Evolutionary conservation across 2,113 vertebrate genomes (phyloP).

Genomic region (Epinephelus cyanopodus): DNA sequence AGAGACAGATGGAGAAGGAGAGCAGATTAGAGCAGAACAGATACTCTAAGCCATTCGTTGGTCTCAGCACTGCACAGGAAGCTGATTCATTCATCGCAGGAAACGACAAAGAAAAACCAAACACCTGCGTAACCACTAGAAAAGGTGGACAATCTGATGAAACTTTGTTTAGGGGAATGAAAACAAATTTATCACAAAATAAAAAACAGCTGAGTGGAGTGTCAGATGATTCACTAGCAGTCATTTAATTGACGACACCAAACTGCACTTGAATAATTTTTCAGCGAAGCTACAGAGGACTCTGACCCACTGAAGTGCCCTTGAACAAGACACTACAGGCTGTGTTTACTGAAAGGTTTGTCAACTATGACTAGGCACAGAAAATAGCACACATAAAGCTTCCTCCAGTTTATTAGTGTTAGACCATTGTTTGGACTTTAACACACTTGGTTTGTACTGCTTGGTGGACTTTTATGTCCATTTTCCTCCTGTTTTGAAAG

Average conservation of each 20-base stretch:
- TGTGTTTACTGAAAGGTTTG: conserved; percentile 32
- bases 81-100: conserved; percentile 59
- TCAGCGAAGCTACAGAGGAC: neutral
- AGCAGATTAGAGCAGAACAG: conserved; percentile 61
- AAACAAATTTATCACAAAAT: neutral
- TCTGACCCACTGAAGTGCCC: neutral
- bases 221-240: conserved; percentile 6
- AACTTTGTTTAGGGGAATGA: conserved; percentile 6
- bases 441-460: conserved; percentile 33
- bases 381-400: neutral
- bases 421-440: conserved; percentile 45
- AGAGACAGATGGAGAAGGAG: conserved; percentile 72
- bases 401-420: conserved; percentile 26
- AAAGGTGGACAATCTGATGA: conserved; percentile 43
- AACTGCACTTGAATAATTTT: neutral
- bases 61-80: conserved; percentile 56
- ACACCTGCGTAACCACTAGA: conserved; percentile 63
- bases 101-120: conserved; percentile 55
- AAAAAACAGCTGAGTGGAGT: neutral
- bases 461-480: neutral
- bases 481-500: conserved; percentile 47
- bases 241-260: neutral
- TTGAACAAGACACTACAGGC: conserved; percentile 6
- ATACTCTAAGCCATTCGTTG: conserved; percentile 51
- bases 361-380: neutral